Evolutionary conservation across 1,140 invertebrate genomes (phyloP).

Genomic region (Meteorus sp.): DNA sequence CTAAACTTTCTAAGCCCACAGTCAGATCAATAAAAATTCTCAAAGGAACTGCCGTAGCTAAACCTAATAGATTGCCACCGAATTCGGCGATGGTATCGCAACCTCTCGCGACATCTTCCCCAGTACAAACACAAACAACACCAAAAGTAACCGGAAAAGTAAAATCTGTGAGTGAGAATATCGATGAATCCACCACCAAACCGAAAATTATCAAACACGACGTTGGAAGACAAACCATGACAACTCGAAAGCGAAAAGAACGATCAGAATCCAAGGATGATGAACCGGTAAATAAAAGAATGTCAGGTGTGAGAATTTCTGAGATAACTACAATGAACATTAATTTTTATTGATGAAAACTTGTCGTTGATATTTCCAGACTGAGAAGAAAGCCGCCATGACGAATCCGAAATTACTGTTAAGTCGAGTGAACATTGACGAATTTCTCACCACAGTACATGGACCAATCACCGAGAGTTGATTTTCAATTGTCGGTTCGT

Average conservation of each 20-base stretch:
- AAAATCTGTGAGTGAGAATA: no score
- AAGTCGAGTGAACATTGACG: conserved; percentile 41
- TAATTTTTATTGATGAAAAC: background rate
- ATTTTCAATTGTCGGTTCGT: background rate
- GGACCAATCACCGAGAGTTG: conserved; percentile 30
- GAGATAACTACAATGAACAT: no score
- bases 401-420: conserved; percentile 39
- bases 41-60: background rate
- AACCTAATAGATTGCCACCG: background rate
- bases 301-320: no score
- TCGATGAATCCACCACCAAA: background rate
- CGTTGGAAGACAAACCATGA: no score
- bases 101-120: conserved; percentile 20
- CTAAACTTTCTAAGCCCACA: no score
- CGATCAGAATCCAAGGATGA: no score
- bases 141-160: no score
- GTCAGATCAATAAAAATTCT: no score
- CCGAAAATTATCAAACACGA: background rate
- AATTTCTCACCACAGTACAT: conserved; percentile 44
- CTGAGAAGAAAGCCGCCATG: conserved; percentile 30
- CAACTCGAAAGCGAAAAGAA: no score
- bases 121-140: no score
- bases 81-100: background rate
- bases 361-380: conserved; percentile 18
- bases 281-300: no score